Evolutionary conservation across 92 coral and sea anemone species (phyloP), one percentile per base, ranked within the genome.

Genomic region (Virgularia gustaviana): DNA sequence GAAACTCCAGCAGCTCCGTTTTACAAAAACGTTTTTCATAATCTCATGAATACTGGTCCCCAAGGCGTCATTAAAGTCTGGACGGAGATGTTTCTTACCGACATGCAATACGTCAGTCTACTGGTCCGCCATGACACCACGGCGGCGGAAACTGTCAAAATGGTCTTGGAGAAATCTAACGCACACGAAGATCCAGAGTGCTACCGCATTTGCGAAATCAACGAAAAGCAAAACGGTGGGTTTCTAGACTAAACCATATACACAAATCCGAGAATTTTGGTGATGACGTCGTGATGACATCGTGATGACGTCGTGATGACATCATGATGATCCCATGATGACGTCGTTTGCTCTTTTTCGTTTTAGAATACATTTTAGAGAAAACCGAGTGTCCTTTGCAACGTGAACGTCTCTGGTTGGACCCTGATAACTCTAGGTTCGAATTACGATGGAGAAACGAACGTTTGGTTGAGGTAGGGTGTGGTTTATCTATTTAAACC

Each of bases 11-110:
- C 86, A 2, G 53, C 86, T 5, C 30, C 78, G 16, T 38, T 77
- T 6, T 73, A 95, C 55, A 92, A 89, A 79, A 88, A 89, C 9
- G 72, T 88, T n/a, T 83, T 92, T 88, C 98, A 92, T 66, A 82
- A 86, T 66, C 83, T 92, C 24, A 86, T 92, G 36, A 89, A 92
- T 72, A 81, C 90, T 0, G 98, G 98, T 12, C 98, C 98, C 0
- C 90, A 90, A 51, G 98, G 96, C 27, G 86, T 92, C 34, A 39
- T 92, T n/a, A 81, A 90, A 78, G 85, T 92, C 38, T 89, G 96
- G 96, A 95, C 98, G 45, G 86, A 73, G 1, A 88, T 95, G 47
- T 74, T 92, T 51, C 76, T 89, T 16, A 89, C 86, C 13, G 96
- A 92, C 43, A 86, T 80, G 78, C 85, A 89, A 62, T 92, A 92